Base-by-base conservation (phyloP, 2,888 invertebrate genomes). In the Lochmaea capreae region DNA sequence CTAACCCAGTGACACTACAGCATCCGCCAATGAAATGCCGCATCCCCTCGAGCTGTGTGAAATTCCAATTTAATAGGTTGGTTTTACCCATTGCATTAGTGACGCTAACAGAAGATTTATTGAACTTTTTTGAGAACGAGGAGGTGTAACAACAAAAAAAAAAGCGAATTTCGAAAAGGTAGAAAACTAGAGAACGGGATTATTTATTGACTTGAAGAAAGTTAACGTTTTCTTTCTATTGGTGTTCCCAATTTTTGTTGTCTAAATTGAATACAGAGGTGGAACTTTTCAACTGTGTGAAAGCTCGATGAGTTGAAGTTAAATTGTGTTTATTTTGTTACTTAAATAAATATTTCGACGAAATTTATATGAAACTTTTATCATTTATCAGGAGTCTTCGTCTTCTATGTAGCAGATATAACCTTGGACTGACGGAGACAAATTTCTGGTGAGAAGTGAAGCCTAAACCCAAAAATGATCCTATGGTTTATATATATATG, bases 1-100 rank as follows among this genome's bases (percentile, higher is more conserved):
- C 39, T 61, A 61, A 39, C 61, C 61, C n/a, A 61, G n/a, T 61
- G 61, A 61, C 61, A 61, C 61, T n/a, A 33, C 8, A 26, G 22
- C 26, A 26, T 58, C 11, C 58, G 33, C 61, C 61, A 14, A n/a
- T 61, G 61, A 39, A 33, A 61, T 16, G 61, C 9, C 61, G n/a
- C 39, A 54, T 9, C 42, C 52, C 54, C 52, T 57, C 14, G 58
- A 8, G 14, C 18, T 46, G 43, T 42, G 22, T 8, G 22, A 43
- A 67, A 22, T 42, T 16, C 39, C 67, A 67, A 67, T 67, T 67
- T 67, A 43, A 58, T 58, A 16, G 67, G 26, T 52, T 57, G 67
- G 58, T 67, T 67, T 58, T 67, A 67, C 67, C 58, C 67, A 67
- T 67, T 67, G 67, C 67, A 67, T 67, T 67, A 67, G 42, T 42